Evolutionary conservation across 2,888 invertebrate genomes (phyloP), one percentile per base, ranked within the genome.

Genomic region (Rhagonycha fulva): DNA sequence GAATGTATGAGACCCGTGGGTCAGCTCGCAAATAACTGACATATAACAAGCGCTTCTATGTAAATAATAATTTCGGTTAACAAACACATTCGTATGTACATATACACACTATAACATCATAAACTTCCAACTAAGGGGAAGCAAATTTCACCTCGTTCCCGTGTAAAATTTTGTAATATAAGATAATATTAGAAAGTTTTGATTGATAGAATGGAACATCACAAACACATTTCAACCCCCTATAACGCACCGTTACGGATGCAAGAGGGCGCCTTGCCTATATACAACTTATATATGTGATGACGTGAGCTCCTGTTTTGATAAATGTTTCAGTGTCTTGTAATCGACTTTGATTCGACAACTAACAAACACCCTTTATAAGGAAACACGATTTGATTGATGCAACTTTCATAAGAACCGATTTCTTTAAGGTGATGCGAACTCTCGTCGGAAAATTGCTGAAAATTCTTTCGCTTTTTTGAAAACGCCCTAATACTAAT

Each of bases 51-150:
- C 85, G 86, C 87, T 84, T 88, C 87, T 87, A 83, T 86, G 87
- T 87, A 88, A 88, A 88, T 88, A 88, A 88, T 87, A 88, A 88
- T 88, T 88, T 88, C 86, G 84, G 86, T 87, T 87, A 87, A 87
- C 88, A 88, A 88, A 88, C 88, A 88, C 84, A 86, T 85, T 86
- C 83, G 82, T 85, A 85, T 81, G 70, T 70, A 70, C 67, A 62
- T 61, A 63, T 72, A n/a, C 12, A 32, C 19, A 19, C 19, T 32
- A n/a, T n/a, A 47, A 47, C 47, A 47, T 47, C 47, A 19, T 24
- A 66, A 66, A 66, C 63, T 66, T 26, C 24, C 23, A 66, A 63
- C 47, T 60, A 60, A 72, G 32, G 63, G 62, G 71, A 66, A 32
- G 68, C 30, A 47, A 30, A 14, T 68, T 68, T 68, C 14, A 19